These are phyloP conservation scores for Lepidochrysops patricia DNA, from an alignment of 2,888 invertebrate genomes.

Conservation along the genomic window DNA sequence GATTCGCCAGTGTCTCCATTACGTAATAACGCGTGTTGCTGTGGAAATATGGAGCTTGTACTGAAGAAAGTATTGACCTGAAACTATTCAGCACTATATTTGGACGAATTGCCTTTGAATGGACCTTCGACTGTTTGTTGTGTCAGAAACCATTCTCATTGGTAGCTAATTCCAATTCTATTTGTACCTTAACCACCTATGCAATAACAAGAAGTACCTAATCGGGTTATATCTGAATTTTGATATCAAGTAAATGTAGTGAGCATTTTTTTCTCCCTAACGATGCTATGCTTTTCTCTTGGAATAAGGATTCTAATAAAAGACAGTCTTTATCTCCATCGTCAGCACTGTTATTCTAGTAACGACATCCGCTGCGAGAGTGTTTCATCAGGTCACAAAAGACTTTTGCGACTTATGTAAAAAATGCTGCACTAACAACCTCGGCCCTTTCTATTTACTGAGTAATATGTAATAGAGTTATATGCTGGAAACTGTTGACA, in stretches of 20 bases:
- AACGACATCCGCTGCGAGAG: background rate
- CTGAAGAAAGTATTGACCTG: background rate
- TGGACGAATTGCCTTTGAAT: background rate
- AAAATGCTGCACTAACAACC: constrained; percentile 4
- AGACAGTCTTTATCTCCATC: background rate
- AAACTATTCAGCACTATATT: background rate
- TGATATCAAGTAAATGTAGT: background rate
- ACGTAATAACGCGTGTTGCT: background rate
- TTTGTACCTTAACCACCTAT: too few species aligned
- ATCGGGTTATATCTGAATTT: too few species aligned
- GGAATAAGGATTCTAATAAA: background rate
- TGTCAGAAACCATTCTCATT: too few species aligned
- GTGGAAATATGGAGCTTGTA: background rate
- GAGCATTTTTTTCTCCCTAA: background rate
- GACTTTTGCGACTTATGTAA: background rate
- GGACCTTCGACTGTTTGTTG: background rate
- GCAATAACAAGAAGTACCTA: too few species aligned
- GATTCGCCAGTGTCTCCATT: background rate
- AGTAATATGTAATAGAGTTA: background rate
- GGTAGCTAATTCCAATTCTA: too few species aligned
- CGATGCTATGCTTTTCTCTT: background rate
- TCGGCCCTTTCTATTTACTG: background rate
- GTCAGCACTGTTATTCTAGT: background rate
- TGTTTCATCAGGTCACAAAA: background rate
- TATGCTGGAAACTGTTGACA: background rate